A percentile compares a stretch with the other conserved stretches of the same genome.
Evolutionary conservation across 2,113 vertebrate species (phyloP).

Genomic region (Galemys pyrenaicus): DNA sequence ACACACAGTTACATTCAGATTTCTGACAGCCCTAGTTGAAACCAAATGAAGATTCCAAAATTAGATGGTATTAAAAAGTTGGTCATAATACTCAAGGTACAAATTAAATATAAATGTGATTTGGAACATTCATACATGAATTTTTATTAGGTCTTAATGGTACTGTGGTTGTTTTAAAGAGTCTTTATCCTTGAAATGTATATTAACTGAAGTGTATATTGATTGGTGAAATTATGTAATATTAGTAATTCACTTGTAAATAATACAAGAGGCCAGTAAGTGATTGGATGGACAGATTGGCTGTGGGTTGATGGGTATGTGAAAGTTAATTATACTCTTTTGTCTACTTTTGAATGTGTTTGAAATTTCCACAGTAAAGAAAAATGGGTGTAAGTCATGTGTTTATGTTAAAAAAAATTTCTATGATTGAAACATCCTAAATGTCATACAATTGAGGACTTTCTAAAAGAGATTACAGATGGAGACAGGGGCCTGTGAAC

Average conservation of each 20-base stretch:
- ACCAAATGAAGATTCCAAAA: constrained; percentile 55
- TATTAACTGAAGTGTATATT: constrained; percentile 51
- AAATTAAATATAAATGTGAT: constrained; percentile 35
- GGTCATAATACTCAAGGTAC: neutral
- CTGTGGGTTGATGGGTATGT: neutral
- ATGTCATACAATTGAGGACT: neutral
- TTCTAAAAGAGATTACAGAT: neutral
- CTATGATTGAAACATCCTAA: neutral
- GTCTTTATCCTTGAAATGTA: constrained; percentile 17
- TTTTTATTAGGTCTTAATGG: neutral
- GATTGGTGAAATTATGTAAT: neutral
- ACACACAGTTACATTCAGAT: neutral
- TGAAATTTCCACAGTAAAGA: neutral
- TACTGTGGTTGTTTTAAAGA: neutral
- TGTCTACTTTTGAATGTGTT: neutral
- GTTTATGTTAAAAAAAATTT: neutral
- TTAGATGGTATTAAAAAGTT: neutral
- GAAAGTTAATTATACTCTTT: constrained; percentile 31
- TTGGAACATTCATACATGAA: neutral
- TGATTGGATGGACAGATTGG: neutral
- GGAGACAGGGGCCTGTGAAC: neutral
- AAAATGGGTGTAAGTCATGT: neutral
- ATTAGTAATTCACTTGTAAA: constrained; percentile 23
- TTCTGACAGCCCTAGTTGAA: neutral
- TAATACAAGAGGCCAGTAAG: neutral